Conservation (phyloP, 1,140 invertebrate species). For the Achatina immaculata region DNA sequence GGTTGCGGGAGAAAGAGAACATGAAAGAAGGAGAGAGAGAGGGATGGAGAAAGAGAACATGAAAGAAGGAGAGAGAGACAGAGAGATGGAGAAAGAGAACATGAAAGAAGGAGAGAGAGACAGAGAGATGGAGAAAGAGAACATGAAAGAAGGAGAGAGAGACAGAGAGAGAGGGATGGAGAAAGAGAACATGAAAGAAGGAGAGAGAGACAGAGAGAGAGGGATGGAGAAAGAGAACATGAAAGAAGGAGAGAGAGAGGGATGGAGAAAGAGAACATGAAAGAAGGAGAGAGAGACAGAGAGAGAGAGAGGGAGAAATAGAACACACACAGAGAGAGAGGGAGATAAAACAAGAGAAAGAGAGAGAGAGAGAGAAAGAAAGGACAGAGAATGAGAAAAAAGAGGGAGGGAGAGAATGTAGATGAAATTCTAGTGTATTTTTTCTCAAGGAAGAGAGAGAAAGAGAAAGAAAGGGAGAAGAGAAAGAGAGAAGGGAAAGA, state of each 20-base stretch:
- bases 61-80: not conserved
- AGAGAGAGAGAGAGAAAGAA: too few species aligned
- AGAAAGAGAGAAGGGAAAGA: not conserved
- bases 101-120: too few species aligned
- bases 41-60: not conserved
- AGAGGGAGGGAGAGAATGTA: too few species aligned
- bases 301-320: constrained; percentile 1
- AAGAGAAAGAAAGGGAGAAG: not conserved
- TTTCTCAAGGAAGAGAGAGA: too few species aligned
- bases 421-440: too few species aligned
- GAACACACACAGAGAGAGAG: too few species aligned
- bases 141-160: not conserved
- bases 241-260: not conserved
- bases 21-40: not conserved
- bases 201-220: too few species aligned
- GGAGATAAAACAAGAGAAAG: too few species aligned
- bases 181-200: not conserved
- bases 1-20: not conserved
- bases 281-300: not conserved
- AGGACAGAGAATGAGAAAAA: too few species aligned
- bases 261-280: too few species aligned
- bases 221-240: too few species aligned
- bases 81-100: not conserved
- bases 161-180: not conserved
- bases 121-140: not conserved